Conservation (phyloP, 2,888 invertebrate genomes). For the Zhuqinia jingwanae region DNA sequence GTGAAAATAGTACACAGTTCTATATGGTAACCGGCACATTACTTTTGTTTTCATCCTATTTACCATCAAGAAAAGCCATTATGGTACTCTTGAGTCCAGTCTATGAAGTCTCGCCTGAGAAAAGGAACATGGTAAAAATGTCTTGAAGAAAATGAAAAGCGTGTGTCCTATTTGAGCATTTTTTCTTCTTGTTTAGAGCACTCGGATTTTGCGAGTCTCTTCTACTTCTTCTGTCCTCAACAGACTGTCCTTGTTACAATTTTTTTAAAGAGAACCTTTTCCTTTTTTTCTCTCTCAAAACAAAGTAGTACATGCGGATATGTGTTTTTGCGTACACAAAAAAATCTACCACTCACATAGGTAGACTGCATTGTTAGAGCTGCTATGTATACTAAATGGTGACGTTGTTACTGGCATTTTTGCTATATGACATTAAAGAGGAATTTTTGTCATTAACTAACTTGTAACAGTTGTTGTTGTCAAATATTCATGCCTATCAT, state of each 20-base stretch:
- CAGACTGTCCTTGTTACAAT: background rate
- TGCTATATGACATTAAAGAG: background rate
- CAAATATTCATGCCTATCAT: background rate
- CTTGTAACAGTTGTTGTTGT: background rate
- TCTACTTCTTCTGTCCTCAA: background rate
- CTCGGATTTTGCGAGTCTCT: too few relatives aligned
- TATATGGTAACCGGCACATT: background rate
- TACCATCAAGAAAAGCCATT: conserved; percentile 26
- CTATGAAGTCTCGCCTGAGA: background rate
- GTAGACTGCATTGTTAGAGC: too few relatives aligned
- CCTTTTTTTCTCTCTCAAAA: too few relatives aligned
- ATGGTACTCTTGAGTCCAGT: conserved; percentile 27
- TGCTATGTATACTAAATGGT: too few relatives aligned
- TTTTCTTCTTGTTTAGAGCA: too few relatives aligned
- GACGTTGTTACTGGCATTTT: too few relatives aligned
- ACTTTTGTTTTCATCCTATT: conserved; percentile 29
- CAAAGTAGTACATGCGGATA: too few relatives aligned
- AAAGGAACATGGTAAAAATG: conserved; percentile 22
- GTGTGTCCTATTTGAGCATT: conserved; percentile 5
- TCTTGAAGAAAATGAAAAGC: background rate
- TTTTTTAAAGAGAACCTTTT: too few relatives aligned
- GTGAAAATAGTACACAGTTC: background rate
- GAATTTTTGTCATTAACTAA: background rate
- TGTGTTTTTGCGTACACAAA: too few relatives aligned
- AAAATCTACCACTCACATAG: too few relatives aligned